These are phyloP conservation scores for Hyalella azteca DNA, from an alignment of 2,888 invertebrate genomes.

Conservation along the genomic window DNA sequence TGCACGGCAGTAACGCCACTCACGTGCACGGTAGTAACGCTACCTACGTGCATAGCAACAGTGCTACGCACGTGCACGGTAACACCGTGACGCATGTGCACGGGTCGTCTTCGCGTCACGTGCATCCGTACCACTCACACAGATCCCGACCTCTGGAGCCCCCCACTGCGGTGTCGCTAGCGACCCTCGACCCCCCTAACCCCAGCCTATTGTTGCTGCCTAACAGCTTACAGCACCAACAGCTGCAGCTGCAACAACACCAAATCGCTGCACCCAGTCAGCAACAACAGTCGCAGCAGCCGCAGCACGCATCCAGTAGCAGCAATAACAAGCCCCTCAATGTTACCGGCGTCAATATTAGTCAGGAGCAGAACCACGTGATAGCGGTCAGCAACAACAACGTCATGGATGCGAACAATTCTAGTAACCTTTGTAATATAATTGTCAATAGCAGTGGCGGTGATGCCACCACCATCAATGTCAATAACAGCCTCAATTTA, in stretches of 20 bases:
- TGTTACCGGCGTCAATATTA: background rate
- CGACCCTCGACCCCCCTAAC: background rate
- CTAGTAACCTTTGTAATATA: constrained; percentile 28
- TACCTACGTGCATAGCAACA: background rate
- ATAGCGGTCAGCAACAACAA: background rate
- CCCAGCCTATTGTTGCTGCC: background rate
- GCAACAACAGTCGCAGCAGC: constrained; percentile 4
- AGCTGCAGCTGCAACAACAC: background rate
- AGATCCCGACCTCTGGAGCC: constrained; percentile 56
- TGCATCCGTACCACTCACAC: constrained; percentile 58
- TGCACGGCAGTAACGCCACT: constrained; percentile 46
- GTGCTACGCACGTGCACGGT: constrained; percentile 45
- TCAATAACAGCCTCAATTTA: constrained; percentile 1
- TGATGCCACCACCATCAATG: background rate
- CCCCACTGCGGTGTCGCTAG: constrained; percentile 1
- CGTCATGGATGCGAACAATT: background rate
- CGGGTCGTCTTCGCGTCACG: constrained; percentile 53
- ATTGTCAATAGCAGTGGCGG: background rate
- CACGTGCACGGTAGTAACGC: constrained; percentile 43
- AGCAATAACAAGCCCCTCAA: background rate
- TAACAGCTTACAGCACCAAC: constrained; percentile 1
- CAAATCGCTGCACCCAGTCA: background rate
- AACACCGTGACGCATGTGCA: constrained; percentile 44
- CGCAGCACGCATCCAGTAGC: background rate
- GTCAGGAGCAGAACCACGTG: background rate